A percentile compares a stretch with the other conserved stretches of the same genome.
Conservation (phyloP, 2,888 invertebrate species). For the Amblyjoppa fuscipennis region DNA sequence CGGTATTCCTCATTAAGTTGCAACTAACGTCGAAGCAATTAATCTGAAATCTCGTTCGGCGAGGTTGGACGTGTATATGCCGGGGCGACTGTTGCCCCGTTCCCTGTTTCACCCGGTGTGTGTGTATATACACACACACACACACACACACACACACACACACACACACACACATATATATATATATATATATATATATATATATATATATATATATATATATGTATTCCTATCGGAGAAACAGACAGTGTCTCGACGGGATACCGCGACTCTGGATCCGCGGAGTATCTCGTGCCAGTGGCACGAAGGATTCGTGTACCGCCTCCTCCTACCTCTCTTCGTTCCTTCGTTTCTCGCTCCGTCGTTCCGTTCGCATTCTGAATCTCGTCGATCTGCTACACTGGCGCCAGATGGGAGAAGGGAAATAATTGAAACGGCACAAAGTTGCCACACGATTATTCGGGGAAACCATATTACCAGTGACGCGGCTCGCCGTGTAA, state of each 20-base stretch:
- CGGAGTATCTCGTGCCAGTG: slow-evolving; percentile 14
- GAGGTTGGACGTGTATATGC: slow-evolving; percentile 52
- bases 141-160: no score
- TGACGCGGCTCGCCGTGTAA: neutral
- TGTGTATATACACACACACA: no score
- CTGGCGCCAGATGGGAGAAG: slow-evolving; percentile 8
- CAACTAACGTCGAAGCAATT: slow-evolving; percentile 79
- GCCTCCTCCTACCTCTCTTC: neutral
- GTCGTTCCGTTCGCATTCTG: slow-evolving; percentile 4
- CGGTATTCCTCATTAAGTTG: slow-evolving; percentile 75
- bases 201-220: slow-evolving; percentile 13
- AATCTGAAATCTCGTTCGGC: slow-evolving; percentile 76
- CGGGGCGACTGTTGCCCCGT: slow-evolving; percentile 27
- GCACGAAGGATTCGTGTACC: slow-evolving; percentile 50
- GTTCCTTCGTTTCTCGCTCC: neutral
- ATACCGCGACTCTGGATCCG: slow-evolving; percentile 53
- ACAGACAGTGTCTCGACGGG: slow-evolving; percentile 66
- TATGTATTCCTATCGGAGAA: slow-evolving; percentile 56
- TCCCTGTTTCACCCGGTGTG: slow-evolving; percentile 14
- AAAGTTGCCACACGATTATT: neutral
- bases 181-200: slow-evolving; percentile 2
- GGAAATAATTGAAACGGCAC: neutral
- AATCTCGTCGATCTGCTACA: neutral
- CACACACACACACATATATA: no score
- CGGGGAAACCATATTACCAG: neutral